Evolutionary conservation across 2,888 invertebrate species (phyloP).

Genomic region (Frankliniella intonsa): DNA sequence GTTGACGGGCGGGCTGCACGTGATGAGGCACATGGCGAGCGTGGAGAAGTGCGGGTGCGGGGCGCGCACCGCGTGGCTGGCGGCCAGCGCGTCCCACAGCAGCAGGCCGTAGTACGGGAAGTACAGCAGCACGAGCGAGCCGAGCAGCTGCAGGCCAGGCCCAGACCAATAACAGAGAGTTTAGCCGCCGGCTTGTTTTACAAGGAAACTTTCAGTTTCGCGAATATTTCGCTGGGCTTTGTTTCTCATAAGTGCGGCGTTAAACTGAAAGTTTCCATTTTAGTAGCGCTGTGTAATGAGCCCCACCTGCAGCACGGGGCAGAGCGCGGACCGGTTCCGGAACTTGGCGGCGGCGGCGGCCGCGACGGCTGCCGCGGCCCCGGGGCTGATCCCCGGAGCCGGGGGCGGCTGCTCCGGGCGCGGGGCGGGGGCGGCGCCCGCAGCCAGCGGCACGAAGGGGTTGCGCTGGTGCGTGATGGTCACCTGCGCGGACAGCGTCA

Average conservation of each 20-base stretch:
- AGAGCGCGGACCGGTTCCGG: slow-evolving; percentile 55
- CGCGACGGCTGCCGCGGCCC: slow-evolving; percentile 43
- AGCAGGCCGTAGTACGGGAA: slow-evolving; percentile 69
- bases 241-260: no score
- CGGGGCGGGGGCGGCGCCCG: slow-evolving; percentile 62
- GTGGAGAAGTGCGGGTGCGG: slow-evolving; percentile 52
- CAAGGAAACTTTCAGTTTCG: background rate
- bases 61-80: slow-evolving; percentile 34
- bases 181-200: background rate
- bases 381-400: slow-evolving; percentile 45
- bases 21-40: slow-evolving; percentile 60
- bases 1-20: slow-evolving; percentile 68
- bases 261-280: no score
- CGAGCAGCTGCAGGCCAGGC: slow-evolving; percentile 53
- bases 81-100: slow-evolving; percentile 57
- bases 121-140: slow-evolving; percentile 66
- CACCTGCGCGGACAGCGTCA: slow-evolving; percentile 76
- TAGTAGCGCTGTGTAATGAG: background rate
- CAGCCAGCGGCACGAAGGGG: slow-evolving; percentile 56
- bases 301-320: slow-evolving; percentile 56
- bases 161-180: background rate
- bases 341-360: slow-evolving; percentile 45
- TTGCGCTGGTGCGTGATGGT: slow-evolving; percentile 77
- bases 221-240: background rate
- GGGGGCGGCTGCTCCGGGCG: slow-evolving; percentile 45